phyloP scores from a whole-genome alignment of 2,113 vertebrate genomes.

The Nesogale talazaci region DNA sequence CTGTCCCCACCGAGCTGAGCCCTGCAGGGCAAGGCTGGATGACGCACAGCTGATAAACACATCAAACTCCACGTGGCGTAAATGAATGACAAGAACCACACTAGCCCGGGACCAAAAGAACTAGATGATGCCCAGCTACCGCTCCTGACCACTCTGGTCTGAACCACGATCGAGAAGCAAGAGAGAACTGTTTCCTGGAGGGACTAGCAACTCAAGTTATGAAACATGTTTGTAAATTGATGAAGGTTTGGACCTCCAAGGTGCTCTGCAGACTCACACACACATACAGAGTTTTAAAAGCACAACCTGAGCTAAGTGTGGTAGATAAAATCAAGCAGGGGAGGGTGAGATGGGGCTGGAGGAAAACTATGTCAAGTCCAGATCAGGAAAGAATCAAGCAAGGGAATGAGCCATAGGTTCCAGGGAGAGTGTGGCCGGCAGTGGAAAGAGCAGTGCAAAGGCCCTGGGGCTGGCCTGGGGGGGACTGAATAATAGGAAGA shows the following conservation, averaged over 20 bases:
- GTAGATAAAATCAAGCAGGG: background rate
- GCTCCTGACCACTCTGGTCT: background rate
- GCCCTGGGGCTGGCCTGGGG: background rate
- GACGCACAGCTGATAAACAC: background rate
- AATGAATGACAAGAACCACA: background rate
- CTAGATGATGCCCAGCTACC: background rate
- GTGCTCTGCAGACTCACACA: background rate
- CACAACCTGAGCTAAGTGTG: background rate
- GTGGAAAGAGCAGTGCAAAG: background rate
- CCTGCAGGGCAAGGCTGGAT: too few species aligned
- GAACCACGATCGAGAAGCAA: background rate
- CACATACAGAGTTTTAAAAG: background rate
- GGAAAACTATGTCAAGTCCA: background rate
- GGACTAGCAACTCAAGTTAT: background rate
- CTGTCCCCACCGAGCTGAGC: background rate
- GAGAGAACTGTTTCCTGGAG: background rate
- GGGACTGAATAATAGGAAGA: background rate
- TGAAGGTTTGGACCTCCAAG: background rate
- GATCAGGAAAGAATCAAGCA: background rate
- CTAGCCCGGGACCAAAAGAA: background rate
- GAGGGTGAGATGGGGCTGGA: rapidly evolving
- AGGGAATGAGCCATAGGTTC: background rate
- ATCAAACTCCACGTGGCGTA: background rate
- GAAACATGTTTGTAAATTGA: background rate
- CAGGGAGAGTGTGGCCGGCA: background rate